A percentile compares a stretch with the other conserved stretches of the same genome.
phyloP scores from a whole-genome alignment of 2,113 vertebrate genomes.

The Notechis scutatus region DNA sequence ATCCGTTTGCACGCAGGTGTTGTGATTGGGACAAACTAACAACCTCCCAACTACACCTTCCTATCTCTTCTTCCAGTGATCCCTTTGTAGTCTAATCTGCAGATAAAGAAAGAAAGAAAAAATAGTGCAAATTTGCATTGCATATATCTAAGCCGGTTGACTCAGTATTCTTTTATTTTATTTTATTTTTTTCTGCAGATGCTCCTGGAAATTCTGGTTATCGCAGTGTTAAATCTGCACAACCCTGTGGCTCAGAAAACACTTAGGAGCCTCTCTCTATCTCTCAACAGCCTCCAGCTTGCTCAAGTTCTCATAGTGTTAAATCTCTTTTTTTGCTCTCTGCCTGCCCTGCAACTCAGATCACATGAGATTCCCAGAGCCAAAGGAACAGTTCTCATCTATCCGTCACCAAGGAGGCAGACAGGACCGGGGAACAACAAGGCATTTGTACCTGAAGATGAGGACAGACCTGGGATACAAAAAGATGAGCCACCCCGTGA shows the following conservation, averaged over 20 bases:
- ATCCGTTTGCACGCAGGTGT: not conserved
- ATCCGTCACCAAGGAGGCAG: conserved; percentile 86
- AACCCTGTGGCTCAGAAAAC: conserved; percentile 55
- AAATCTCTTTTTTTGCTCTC: conserved; percentile 31
- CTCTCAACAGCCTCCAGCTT: no score
- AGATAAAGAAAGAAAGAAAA: not conserved
- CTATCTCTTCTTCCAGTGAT: not conserved
- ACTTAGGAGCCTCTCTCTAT: not conserved
- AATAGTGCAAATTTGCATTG: conserved; percentile 38
- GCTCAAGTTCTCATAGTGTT: conserved; percentile 62
- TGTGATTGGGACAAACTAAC: not conserved
- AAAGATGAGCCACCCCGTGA: conserved; percentile 84
- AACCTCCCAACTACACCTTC: not conserved
- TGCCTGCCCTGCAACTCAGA: conserved; percentile 76
- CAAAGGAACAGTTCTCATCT: conserved; percentile 81
- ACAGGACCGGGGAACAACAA: conserved; percentile 81
- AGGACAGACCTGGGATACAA: conserved; percentile 92
- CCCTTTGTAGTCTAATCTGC: not conserved
- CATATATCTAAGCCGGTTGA: conserved; percentile 49
- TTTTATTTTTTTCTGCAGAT: conserved; percentile 11
- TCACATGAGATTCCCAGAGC: conserved; percentile 83
- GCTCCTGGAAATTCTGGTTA: conserved; percentile 35
- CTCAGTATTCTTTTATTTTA: not conserved
- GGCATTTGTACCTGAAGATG: conserved; percentile 87
- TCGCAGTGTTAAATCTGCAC: conserved; percentile 51